Evolutionary conservation across 2,797 vertebrate species (phyloP).

Genomic region (Trematomus bernacchii): DNA sequence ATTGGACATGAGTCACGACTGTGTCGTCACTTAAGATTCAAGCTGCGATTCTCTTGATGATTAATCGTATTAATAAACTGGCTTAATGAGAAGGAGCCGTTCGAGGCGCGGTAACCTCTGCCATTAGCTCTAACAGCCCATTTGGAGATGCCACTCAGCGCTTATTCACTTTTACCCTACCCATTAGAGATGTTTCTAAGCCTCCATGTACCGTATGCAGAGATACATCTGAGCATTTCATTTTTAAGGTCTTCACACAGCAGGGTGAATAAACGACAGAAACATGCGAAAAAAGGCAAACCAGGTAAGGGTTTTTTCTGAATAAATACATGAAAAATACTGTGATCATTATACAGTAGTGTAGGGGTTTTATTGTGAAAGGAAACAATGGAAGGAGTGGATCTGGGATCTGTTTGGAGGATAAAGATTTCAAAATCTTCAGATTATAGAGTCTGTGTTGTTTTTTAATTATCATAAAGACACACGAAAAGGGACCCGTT

Average conservation of each 20-base stretch:
- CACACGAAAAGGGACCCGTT: too few species aligned
- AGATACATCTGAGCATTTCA: not conserved
- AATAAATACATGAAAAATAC: too few species aligned
- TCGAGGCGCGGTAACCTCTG: constrained; percentile 25
- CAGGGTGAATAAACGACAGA: too few species aligned
- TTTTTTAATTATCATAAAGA: too few species aligned
- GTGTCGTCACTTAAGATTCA: constrained; percentile 29
- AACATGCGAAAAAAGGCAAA: too few species aligned
- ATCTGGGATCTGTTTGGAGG: too few species aligned
- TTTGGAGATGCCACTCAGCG: constrained; percentile 18
- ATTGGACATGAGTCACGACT: constrained; percentile 14
- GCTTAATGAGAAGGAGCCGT: constrained; percentile 41
- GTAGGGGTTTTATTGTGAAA: too few species aligned
- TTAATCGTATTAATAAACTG: constrained; percentile 45
- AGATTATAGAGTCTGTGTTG: too few species aligned
- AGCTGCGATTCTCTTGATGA: constrained; percentile 29
- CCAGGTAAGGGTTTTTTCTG: too few species aligned
- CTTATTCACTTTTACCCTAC: not conserved
- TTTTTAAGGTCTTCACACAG: not conserved
- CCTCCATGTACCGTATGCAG: not conserved
- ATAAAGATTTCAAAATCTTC: too few species aligned
- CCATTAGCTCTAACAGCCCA: constrained; percentile 19
- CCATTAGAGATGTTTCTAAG: not conserved
- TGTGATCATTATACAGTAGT: too few species aligned
- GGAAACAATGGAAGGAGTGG: too few species aligned